A percentile compares a stretch with the other conserved stretches of the same genome.
phyloP scores from a whole-genome alignment of 2,113 vertebrate genomes.

The Rhineura floridana region DNA sequence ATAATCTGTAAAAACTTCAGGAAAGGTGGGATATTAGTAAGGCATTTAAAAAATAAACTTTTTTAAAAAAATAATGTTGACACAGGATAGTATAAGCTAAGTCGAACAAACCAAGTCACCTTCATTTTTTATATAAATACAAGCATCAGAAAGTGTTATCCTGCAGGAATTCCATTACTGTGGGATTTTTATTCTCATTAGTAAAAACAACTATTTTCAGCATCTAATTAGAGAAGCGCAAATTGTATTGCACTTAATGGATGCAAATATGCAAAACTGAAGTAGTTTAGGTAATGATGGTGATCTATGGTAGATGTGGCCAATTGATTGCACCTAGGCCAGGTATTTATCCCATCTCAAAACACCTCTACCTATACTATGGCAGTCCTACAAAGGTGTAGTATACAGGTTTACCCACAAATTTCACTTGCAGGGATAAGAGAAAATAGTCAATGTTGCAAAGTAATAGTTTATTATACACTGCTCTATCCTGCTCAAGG shows the following conservation, averaged over 20 bases:
- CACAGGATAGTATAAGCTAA: constrained; percentile 5
- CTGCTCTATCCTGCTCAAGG: neutral
- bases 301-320: neutral
- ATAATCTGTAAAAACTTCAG: constrained; percentile 33
- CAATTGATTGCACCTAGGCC: neutral
- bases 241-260: neutral
- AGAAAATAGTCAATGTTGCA: neutral
- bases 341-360: neutral
- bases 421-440: neutral
- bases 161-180: neutral
- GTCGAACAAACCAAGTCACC: constrained; percentile 6
- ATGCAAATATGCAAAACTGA: neutral
- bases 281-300: neutral
- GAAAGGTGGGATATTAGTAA: constrained; percentile 5
- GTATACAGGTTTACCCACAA: neutral
- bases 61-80: neutral
- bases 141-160: neutral
- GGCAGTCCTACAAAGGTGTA: neutral
- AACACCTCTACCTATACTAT: neutral
- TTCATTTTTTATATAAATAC: constrained; percentile 1
- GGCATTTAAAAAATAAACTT: neutral
- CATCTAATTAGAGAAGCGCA: neutral
- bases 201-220: neutral
- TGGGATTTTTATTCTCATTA: neutral
- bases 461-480: neutral